These are phyloP conservation scores for Hippocampus abdominalis DNA, from an alignment of 2,113 vertebrate species.

Conservation along the genomic window DNA sequence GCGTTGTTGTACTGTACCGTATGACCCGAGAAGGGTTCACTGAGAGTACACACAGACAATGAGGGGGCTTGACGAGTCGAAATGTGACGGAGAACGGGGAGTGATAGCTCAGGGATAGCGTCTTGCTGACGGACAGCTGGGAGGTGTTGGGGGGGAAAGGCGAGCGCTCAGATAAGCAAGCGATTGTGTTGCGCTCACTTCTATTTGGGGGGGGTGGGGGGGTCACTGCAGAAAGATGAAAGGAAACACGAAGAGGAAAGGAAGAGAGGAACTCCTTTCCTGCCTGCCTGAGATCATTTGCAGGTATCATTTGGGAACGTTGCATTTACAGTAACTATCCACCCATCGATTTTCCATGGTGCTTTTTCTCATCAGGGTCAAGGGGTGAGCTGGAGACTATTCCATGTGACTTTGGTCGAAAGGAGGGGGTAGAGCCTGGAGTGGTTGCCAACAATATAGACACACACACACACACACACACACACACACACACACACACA, in stretches of 20 bases:
- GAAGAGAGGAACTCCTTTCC: constrained; percentile 62
- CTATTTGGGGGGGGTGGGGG: constrained; percentile 12
- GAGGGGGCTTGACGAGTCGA: constrained; percentile 1
- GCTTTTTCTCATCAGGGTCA: too few species aligned
- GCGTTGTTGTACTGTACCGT: background rate
- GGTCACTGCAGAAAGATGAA: constrained; percentile 43
- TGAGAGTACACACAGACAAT: constrained; percentile 1
- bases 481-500: too few species aligned
- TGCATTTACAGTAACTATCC: background rate
- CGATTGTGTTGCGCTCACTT: constrained; percentile 21
- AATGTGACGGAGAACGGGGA: constrained; percentile 3
- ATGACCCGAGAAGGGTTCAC: background rate
- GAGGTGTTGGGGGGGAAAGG: constrained; percentile 41
- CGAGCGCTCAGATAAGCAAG: constrained; percentile 39
- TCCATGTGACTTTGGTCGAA: too few species aligned
- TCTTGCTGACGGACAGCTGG: constrained; percentile 37
- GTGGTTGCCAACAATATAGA: too few species aligned
- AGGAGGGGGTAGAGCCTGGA: too few species aligned
- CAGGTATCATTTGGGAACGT: background rate
- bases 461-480: too few species aligned
- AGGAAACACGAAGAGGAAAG: constrained; percentile 41
- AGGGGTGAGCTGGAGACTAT: too few species aligned
- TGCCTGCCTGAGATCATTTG: constrained; percentile 20
- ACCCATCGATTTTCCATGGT: too few species aligned
- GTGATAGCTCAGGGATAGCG: constrained; percentile 11